Base-by-base conservation (phyloP, 53 echinoderm and acorn worm species). In the Echinometra lucunter region DNA sequence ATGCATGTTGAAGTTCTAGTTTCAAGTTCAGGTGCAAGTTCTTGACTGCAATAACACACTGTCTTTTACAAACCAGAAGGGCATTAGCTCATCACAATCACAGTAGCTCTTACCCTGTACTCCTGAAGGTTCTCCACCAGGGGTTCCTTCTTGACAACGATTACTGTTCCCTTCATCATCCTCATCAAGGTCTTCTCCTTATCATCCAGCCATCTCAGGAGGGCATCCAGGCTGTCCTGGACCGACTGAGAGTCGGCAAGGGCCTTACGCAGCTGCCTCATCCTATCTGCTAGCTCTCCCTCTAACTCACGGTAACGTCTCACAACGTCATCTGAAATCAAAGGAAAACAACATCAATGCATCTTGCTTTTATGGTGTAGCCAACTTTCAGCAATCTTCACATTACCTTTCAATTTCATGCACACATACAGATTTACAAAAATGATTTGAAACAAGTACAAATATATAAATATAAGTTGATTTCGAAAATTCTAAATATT, bases 121-220 rank as follows among this genome's bases (percentile, higher is more conserved):
- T 99, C 98, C 92, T 99, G 99, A 0, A 99, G 94, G 92, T 97
- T 97, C 72, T 98, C 98, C 58, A 98, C 98, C 92, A 99, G 95
- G 11, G 97, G 98, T 81, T 98, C 98, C 95, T 99, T 99, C 96
- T 99, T 98, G 95, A 99, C 98, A 12, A 99, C 97, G 82, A 99
- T 97, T 82, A 97, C 98, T 25, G 98, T 99, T 66, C 97, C 98
- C 45, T 98, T 97, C 95, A 96, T 95, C 95, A 99, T 96, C 69
- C 97, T 94, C 66, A 98, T 95, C 93, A 98, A 81, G 7, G 96
- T 96, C 95, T 96, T 97, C 95, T 99, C 99, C 92, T 98, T 98
- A 90, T 99, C 99, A 47, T 99, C 98, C 92, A 99, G 96, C 99
- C 99, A 99, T 83, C 97, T 92, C 63, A 99, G 95, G 94, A 99